Evolutionary conservation across 2,888 invertebrate genomes (phyloP).

Genomic region (Cataglyphis albicans): DNA sequence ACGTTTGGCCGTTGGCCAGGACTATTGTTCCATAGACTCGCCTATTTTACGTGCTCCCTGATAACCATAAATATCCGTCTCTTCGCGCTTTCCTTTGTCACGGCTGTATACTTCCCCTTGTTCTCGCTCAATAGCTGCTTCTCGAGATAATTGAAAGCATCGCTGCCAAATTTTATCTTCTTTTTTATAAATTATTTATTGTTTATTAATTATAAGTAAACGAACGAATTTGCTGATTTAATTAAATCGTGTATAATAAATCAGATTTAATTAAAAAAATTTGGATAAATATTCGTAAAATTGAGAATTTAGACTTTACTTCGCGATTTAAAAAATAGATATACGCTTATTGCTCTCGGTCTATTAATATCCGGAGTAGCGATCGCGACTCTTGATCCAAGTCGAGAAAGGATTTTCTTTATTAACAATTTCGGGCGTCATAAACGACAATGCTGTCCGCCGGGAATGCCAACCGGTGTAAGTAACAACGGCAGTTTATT

Average conservation of each 20-base stretch:
- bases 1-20: constrained; percentile 52
- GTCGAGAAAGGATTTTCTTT: constrained; percentile 2
- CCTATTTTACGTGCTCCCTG: constrained; percentile 42
- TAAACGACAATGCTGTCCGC: constrained; percentile 21
- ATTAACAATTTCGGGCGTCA: constrained; percentile 24
- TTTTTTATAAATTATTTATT: neutral
- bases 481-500: constrained; percentile 72
- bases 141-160: constrained; percentile 9
- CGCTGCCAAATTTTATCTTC: neutral
- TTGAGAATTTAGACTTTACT: neutral
- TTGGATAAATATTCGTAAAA: neutral
- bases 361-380: constrained; percentile 5
- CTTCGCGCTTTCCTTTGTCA: constrained; percentile 22
- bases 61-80: constrained; percentile 53
- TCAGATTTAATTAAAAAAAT: neutral
- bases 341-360: neutral
- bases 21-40: constrained; percentile 38
- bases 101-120: constrained; percentile 37
- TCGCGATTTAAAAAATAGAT: neutral
- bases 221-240: neutral
- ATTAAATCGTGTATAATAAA: neutral
- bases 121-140: constrained; percentile 24
- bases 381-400: neutral
- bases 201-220: neutral
- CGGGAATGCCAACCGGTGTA: constrained; percentile 35